Conservation (phyloP, 2,797 vertebrate species). For the Typhlichthys eigenmanni region DNA sequence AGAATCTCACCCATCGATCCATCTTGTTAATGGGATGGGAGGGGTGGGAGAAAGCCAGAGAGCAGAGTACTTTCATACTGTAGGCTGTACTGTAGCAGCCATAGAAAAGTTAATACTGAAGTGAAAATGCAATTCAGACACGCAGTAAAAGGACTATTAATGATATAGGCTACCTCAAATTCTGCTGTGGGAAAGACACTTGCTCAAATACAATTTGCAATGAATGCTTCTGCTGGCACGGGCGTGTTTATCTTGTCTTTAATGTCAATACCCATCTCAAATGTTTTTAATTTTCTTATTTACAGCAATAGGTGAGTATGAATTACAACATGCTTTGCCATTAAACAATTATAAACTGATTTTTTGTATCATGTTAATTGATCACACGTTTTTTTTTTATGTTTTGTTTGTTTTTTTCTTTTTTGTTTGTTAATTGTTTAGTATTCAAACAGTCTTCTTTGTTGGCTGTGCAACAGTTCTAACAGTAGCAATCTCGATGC, state of each 20-base stretch:
- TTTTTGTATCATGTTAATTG: not conserved
- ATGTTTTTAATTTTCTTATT: constrained; percentile 82
- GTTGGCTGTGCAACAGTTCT: constrained; percentile 79
- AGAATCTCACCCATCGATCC: too few species aligned
- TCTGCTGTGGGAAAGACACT: not conserved
- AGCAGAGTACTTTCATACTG: not conserved
- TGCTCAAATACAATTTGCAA: constrained; percentile 42
- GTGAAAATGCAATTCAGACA: too few species aligned
- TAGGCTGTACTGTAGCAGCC: too few species aligned
- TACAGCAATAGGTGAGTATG: constrained; percentile 80
- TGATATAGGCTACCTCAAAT: not conserved
- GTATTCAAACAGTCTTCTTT: constrained; percentile 80
- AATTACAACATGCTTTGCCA: not conserved
- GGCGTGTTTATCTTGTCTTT: constrained; percentile 89
- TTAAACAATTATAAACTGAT: not conserved
- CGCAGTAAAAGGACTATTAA: too few species aligned
- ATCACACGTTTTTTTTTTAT: too few species aligned
- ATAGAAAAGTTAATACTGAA: too few species aligned
- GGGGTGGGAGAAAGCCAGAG: not conserved
- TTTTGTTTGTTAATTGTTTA: constrained; percentile 48
- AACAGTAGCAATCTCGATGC: constrained; percentile 74
- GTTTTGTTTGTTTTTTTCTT: not conserved
- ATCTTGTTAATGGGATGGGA: not conserved
- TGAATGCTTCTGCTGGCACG: constrained; percentile 89
- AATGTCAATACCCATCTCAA: constrained; percentile 87